Evolutionary conservation across 1,140 invertebrate species (phyloP), one percentile per base, ranked within the genome.

Genomic region (Chelonus insularis): DNA sequence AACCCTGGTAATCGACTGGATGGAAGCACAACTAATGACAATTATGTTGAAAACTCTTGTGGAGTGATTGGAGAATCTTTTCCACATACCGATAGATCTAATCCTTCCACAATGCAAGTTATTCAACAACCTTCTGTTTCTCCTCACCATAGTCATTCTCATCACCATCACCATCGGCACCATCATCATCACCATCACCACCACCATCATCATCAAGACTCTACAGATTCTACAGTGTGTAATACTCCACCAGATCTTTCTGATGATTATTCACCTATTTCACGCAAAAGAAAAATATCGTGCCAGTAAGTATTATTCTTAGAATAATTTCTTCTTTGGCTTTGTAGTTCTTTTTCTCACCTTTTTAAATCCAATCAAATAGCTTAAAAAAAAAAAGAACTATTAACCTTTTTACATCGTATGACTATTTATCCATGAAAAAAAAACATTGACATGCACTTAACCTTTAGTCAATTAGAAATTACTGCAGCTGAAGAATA

Each of bases 251-350:
- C 67, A 6, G 61, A 70, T 11, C 65, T 60, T 0, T 54, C 60
- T 20, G 69, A 76, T 1, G 74, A 80, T 11, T 65, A 67, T 14
- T 55, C 66, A 0, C 52, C 70, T 0, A 54, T 67, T 16, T 60
- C 72, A 0, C 78, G 70, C 23, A 81, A 73, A 39, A 69, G 77
- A n/a, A 81, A 79, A 58, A 57, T 74, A 36, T 70, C 70, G 7
- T 72, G 65, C 56, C 69, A 78, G 78, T 81, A 66, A 77, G 79
- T 79, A 12, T 41, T 12, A n/a, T n/a, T n/a, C n/a, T n/a, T n/a
- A n/a, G n/a, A n/a, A n/a, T n/a, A n/a, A n/a, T n/a, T n/a, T n/a
- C n/a, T n/a, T n/a, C n/a, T n/a, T n/a, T n/a, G n/a, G n/a, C n/a
- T n/a, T n/a, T n/a, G n/a, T n/a, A 34, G 20, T 29, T 3, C 7